Evolutionary conservation across 2,888 invertebrate genomes (phyloP), one percentile per base, ranked within the genome.

Genomic region (Ophion obscuratus): DNA sequence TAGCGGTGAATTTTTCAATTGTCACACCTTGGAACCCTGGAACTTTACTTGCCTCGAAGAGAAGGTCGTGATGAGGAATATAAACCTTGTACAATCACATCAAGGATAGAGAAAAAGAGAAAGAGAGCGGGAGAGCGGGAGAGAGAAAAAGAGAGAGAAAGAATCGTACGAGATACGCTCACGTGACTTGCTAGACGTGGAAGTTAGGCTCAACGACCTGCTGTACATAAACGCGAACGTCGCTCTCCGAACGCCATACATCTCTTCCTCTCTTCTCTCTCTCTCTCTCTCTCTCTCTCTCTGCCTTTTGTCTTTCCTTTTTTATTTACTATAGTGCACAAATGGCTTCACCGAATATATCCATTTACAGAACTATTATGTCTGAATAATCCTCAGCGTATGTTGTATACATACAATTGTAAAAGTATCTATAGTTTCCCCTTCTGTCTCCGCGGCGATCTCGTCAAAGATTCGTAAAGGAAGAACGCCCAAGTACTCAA

Each of bases 141-240:
- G 24, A 40, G 27, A 80, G 36, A 70, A 17, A 64, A 64, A 80
- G 64, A 68, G 36, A 78, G 64, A 73, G 59, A 81, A n/a, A 81
- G 67, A 17, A 81, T 67, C 68, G 68, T 81, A 81, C 81, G 75
- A 81, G 81, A 81, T 81, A 81, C 75, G 81, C 68, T 81, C 81
- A 81, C 81, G 81, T 81, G 81, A 81, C 81, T 81, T 75, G 81
- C 81, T 81, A 81, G 81, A 81, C 75, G 67, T 81, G 81, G 81
- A 81, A 81, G 81, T 81, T 81, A 81, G 81, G 81, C 81, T 81
- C 81, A 81, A 81, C 81, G 81, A 81, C 81, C 81, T 81, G 81
- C 81, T 81, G 81, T 75, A 81, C 81, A 81, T 75, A 81, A 81
- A 81, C 81, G 81, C 62, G 81, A 75, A 75, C 75, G 81, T 75